phyloP scores from a whole-genome alignment of 2,113 vertebrate species.

The Phyllopteryx taeniolatus region DNA sequence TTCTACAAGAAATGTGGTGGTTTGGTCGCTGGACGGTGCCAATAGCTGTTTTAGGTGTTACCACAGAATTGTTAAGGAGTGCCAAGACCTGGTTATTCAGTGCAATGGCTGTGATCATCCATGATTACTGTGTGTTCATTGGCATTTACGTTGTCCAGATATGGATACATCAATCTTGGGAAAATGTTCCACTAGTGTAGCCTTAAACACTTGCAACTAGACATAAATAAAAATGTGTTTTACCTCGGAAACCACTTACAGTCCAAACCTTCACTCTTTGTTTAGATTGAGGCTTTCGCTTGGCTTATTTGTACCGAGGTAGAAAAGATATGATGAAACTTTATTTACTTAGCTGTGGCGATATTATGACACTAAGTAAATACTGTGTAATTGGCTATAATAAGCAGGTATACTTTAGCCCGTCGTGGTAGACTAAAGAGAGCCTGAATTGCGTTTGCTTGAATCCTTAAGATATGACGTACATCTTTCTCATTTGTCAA shows the following conservation, averaged over 20 bases:
- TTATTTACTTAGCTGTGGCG: background rate
- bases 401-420: background rate
- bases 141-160: conserved; percentile 6
- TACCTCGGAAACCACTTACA: background rate
- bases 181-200: conserved; percentile 16
- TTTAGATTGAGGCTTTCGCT: conserved; percentile 1
- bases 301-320: background rate
- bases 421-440: background rate
- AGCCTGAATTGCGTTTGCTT: background rate
- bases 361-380: background rate
- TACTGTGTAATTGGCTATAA: background rate
- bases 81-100: conserved; percentile 2
- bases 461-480: background rate
- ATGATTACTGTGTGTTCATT: conserved; percentile 22
- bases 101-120: conserved; percentile 3
- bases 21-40: conserved; percentile 13
- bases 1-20: conserved; percentile 7
- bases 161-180: conserved; percentile 6
- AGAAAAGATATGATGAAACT: background rate
- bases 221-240: background rate
- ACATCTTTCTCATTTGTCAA: background rate
- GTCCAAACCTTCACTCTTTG: background rate
- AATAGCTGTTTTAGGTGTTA: conserved; percentile 15
- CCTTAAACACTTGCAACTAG: background rate
- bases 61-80: background rate